Percentiles rank a stretch among this genome's conserved stretches.
Evolutionary conservation across 30 jellyfish, hydroid and myxozoan species (phyloP).

Genomic region (Aurelia coerulea): DNA sequence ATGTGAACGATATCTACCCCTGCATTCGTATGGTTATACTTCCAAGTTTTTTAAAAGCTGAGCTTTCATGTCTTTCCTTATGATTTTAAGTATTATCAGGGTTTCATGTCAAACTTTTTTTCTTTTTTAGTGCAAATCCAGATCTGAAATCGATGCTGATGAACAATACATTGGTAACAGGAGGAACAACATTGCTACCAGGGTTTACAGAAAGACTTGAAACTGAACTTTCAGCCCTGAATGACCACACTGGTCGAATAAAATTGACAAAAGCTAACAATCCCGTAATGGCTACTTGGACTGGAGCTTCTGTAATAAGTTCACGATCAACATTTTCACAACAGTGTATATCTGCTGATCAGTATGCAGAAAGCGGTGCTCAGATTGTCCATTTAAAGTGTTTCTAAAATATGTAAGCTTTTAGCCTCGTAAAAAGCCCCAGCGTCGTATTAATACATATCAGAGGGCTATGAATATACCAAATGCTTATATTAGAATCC

Average conservation of each 20-base stretch:
- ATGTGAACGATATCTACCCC: too few species aligned
- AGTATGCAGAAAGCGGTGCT: conserved; percentile 93
- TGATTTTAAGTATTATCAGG: too few species aligned
- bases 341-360: conserved; percentile 89
- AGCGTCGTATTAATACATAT: too few species aligned
- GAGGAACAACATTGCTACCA: conserved; percentile 81
- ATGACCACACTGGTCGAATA: conserved; percentile 41
- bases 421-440: too few species aligned
- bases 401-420: conserved; percentile 20
- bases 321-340: conserved; percentile 82
- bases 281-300: conserved; percentile 93
- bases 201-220: conserved; percentile 85
- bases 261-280: conserved; percentile 62
- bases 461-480: too few species aligned
- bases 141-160: conserved; percentile 59
- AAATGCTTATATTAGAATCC: too few species aligned
- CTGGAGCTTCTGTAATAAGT: conserved; percentile 94
- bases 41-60: too few species aligned
- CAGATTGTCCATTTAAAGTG: conserved; percentile 78
- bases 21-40: too few species aligned
- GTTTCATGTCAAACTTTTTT: background rate
- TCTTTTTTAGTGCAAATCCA: conserved; percentile 69
- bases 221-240: conserved; percentile 48
- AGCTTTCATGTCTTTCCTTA: too few species aligned
- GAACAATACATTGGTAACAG: conserved; percentile 81